These are phyloP conservation scores for Coturnix japonica DNA, from an alignment of 2,113 vertebrate genomes.

Conservation along the genomic window DNA sequence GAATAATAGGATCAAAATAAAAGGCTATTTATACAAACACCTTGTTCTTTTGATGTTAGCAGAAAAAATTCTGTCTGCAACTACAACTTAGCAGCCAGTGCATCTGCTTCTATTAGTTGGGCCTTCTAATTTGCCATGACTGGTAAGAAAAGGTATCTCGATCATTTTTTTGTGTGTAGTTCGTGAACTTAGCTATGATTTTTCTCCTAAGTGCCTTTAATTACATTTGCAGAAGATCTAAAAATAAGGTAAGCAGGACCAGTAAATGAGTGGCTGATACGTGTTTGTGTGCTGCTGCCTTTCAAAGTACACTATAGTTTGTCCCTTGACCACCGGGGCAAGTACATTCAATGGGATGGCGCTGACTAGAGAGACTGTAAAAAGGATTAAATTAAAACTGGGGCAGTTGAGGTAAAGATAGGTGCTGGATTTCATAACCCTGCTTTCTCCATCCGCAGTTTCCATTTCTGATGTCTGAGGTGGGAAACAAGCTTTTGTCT, in stretches of 20 bases:
- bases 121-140: conserved; percentile 23
- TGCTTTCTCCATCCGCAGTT: not conserved
- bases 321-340: not conserved
- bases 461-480: not conserved
- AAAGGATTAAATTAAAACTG: not conserved
- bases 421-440: not conserved
- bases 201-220: not conserved
- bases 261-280: not conserved
- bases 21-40: conserved; percentile 72
- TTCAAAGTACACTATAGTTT: not conserved
- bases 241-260: not conserved
- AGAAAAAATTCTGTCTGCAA: conserved; percentile 48
- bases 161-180: conserved; percentile 17
- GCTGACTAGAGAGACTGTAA: not conserved
- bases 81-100: not conserved
- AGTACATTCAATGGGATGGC: not conserved
- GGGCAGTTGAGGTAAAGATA: not conserved
- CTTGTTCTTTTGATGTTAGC: conserved; percentile 79
- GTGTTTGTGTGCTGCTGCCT: not conserved
- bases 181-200: conserved; percentile 14
- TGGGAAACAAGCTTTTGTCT: not conserved
- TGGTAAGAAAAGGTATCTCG: conserved; percentile 32
- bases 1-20: conserved; percentile 79
- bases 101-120: conserved; percentile 36
- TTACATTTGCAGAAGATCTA: not conserved